Evolutionary conservation across 2,113 vertebrate genomes (phyloP).

Genomic region (Nerophis lumbriciformis): DNA sequence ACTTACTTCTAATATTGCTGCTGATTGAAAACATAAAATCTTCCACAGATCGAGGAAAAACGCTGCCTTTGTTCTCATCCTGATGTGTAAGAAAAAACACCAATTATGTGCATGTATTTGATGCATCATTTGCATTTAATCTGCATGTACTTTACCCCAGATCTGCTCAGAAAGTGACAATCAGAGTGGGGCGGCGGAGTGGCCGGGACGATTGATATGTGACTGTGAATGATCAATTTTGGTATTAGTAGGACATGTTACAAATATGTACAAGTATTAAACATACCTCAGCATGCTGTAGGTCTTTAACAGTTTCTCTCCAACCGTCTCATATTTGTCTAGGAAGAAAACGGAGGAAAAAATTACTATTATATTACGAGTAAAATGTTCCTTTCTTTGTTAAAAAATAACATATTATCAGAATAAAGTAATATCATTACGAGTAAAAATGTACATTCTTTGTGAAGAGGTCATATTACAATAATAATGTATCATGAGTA

Average conservation of each 20-base stretch:
- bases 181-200: conserved; percentile 83
- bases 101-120: background rate
- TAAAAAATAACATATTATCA: too few species aligned
- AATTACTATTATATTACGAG: background rate
- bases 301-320: conserved; percentile 79
- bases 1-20: conserved; percentile 80
- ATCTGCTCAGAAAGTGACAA: conserved; percentile 31
- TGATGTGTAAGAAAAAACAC: conserved; percentile 44
- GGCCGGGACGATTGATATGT: conserved; percentile 85
- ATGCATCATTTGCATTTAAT: background rate
- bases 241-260: background rate
- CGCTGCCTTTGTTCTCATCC: conserved; percentile 67
- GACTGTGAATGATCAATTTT: conserved; percentile 58
- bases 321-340: conserved; percentile 79
- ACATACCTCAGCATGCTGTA: conserved; percentile 79
- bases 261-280: background rate
- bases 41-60: conserved; percentile 86
- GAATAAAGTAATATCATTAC: too few species aligned
- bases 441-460: too few species aligned
- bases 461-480: too few species aligned
- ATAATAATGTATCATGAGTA: too few species aligned
- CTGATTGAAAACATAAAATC: conserved; percentile 80
- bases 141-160: conserved; percentile 58
- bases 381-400: background rate
- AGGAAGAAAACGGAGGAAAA: conserved; percentile 27